Percentiles rank a stretch among this genome's conserved stretches.
Conservation (phyloP, 1,140 invertebrate species). For the Leptinotarsa defecta region DNA sequence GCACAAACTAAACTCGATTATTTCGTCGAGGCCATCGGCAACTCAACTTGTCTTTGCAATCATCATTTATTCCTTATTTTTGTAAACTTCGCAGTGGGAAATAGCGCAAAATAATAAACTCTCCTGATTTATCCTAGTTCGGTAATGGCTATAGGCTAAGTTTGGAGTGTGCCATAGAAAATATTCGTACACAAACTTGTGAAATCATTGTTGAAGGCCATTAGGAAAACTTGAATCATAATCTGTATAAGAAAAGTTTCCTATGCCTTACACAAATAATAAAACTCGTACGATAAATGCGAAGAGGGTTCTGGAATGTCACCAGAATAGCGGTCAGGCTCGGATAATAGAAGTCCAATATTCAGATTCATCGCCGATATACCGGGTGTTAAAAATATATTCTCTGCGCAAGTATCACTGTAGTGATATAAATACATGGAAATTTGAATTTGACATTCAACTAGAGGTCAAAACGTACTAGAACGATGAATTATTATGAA, state of each 20-base stretch:
- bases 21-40: no score
- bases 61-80: not conserved
- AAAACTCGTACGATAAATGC: conserved; percentile 36
- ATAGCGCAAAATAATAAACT: conserved; percentile 29
- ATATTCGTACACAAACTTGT: conserved; percentile 43
- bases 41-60: no score
- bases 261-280: conserved; percentile 39
- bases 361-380: not conserved
- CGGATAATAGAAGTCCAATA: conserved; percentile 12
- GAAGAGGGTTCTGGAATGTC: conserved; percentile 8
- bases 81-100: not conserved
- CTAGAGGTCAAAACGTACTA: no score
- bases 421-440: no score
- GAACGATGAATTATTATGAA: no score
- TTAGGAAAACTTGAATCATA: conserved; percentile 41
- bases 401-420: no score
- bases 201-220: conserved; percentile 40
- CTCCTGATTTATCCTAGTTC: conserved; percentile 30
- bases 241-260: conserved; percentile 45
- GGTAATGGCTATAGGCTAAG: conserved; percentile 34
- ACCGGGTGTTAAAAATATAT: no score
- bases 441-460: no score
- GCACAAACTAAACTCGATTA: no score
- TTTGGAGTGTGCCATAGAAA: conserved; percentile 33
- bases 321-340: conserved; percentile 27